Evolutionary conservation across 2,797 vertebrate species (phyloP).

Genomic region (Manis javanica): DNA sequence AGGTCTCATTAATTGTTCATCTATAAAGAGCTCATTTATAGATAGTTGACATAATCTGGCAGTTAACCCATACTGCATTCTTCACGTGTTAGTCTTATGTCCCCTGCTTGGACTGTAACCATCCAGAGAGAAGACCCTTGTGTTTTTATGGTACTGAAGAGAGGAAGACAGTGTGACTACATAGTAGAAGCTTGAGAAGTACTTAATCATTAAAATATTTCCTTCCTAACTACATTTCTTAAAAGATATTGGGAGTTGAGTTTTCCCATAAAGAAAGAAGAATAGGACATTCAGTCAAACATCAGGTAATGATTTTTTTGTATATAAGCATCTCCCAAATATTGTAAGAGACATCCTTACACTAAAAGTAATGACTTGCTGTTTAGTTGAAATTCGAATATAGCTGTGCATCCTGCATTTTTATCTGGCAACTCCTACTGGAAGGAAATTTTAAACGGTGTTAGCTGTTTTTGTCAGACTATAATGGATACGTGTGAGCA

Average conservation of each 20-base stretch:
- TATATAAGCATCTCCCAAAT: background rate
- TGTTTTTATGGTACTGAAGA: background rate
- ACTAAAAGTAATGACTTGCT: conserved; percentile 1
- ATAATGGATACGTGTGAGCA: background rate
- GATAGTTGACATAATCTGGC: background rate
- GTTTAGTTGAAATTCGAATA: conserved; percentile 46
- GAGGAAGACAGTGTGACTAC: background rate
- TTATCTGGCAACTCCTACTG: background rate
- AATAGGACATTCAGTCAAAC: background rate
- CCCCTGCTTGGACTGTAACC: background rate
- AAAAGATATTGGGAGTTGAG: background rate
- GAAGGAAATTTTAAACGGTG: background rate
- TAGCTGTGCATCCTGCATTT: background rate
- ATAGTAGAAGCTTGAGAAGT: background rate
- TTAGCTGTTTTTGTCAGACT: background rate
- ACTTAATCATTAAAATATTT: background rate
- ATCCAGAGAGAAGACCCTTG: background rate
- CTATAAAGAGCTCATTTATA: background rate
- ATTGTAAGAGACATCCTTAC: background rate
- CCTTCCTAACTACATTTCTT: background rate
- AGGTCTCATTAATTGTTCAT: background rate
- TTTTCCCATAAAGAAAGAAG: conserved; percentile 9
- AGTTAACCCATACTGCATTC: background rate
- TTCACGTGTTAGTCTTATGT: background rate
- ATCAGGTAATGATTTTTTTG: background rate